Evolutionary conservation across 2,888 invertebrate species (phyloP), one percentile per base, ranked within the genome.

Genomic region (Ichneumoninae sp.): DNA sequence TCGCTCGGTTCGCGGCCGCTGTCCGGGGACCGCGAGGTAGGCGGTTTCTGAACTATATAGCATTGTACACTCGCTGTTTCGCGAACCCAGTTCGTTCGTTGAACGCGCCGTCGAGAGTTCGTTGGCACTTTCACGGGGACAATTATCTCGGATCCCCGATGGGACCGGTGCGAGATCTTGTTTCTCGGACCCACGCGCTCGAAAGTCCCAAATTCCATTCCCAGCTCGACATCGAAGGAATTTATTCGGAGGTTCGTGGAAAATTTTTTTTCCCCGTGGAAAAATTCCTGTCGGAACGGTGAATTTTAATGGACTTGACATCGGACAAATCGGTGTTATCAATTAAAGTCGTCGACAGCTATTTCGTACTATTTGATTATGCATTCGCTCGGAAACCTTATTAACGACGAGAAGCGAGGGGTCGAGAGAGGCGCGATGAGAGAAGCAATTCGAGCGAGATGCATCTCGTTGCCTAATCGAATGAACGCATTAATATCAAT

Each of bases 111-210:
- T 66, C 83, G 83, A 84, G 89, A 85, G 91, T 91, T 92, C 92
- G 92, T 91, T 92, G 91, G 89, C 90, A 92, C 92, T 92, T 92
- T 92, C 91, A 89, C 91, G 88, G 89, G 87, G 89, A 87, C 88
- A 90, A 91, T 90, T 89, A 89, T 88, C 88, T 68, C 33, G 54
- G 36, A 70, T 78, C 85, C 80, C 85, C 86, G 84, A 52, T 40
- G 78, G 75, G 73, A 81, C 83, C 83, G 86, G 85, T 78, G 19
- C 80, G 83, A 85, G 88, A 91, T 91, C 91, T 88, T 86, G 90
- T 91, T 90, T 88, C 82, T 40, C 13, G 69, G 44, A 40, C 83
- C 81, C 70, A 80, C 82, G 47, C 77, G 22, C 10, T 63, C 44
- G 33, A 76, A 77, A 81, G 70, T 78, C 65, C 81, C 66, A 65